Base-by-base conservation (phyloP, 1,140 invertebrate genomes). In the Anastatus disparis region DNA sequence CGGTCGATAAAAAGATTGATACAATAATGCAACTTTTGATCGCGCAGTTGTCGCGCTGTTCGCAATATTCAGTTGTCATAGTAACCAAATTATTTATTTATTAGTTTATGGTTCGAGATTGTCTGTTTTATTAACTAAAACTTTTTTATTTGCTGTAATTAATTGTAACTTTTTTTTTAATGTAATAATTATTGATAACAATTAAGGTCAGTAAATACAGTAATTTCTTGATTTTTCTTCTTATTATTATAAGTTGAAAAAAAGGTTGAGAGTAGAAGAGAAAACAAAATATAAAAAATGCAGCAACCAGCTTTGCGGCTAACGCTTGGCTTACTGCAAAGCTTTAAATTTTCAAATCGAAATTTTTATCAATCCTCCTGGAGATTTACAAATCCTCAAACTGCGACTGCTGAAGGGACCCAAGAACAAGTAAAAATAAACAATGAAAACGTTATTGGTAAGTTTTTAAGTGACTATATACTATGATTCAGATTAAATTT, bases 31-130 rank as follows among this genome's bases (percentile, higher is more conserved):
- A n/a, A n/a, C n/a, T n/a, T n/a, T n/a, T n/a, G n/a, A n/a, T n/a
- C n/a, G n/a, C n/a, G n/a, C n/a, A n/a, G n/a, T n/a, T n/a, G n/a
- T n/a, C n/a, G n/a, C n/a, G n/a, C n/a, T n/a, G n/a, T n/a, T n/a
- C n/a, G n/a, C n/a, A n/a, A n/a, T 20, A 1, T 35, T 20, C 13
- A 10, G 24, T 61, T 27, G 24, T 24, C 58, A 61, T 46, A 61
- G 38, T 40, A 61, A 61, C 58, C 15, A 46, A 12, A 61, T 61
- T 46, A 46, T 46, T n/a, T 27, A 17, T 35, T 56, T 35, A 56
- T 38, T 22, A 1, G 3, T 38, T 56, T 12, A 13, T 38, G 10
- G 31, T 35, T 22, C 38, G 1, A 4, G 22, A 52, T 26, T 27
- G 13, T 20, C 17, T 50, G 6, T 6, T 9, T 50, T 4, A 50